Base-by-base conservation (phyloP, 2,888 invertebrate species). In the Herminia tarsipennalis region DNA sequence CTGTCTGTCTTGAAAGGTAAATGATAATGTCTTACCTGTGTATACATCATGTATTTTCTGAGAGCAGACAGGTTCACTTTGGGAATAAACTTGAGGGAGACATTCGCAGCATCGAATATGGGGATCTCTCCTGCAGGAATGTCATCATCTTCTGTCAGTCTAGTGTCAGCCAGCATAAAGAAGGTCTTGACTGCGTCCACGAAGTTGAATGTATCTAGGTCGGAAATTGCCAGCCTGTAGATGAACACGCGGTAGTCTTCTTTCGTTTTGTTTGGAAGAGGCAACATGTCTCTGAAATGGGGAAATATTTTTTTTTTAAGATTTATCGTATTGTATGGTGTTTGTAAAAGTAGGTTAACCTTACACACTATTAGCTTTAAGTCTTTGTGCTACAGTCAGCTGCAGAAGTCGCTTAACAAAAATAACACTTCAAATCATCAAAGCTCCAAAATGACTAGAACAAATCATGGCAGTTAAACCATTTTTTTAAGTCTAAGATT, bases 141-240 rank as follows among this genome's bases (percentile, higher is more conserved):
- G 22, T 93, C 92, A 1, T 87, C 86, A 51, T 94, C 94, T 18
- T 90, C 91, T 10, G 94, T 93, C 57, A 95, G 90, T 49, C 95
- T 89, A 13, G 94, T 92, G 73, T 95, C 95, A 3, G 94, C 94
- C 30, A 95, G 81, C 93, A 95, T 94, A 79, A 95, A 95, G 88
- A 95, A 95, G 0, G 94, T 92, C 81, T 94, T 95, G 32, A 94
- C 88, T 1, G 93, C 92, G 59, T 94, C 94, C 24, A 93, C 88
- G 79, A 94, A 95, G 67, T 92, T 91, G 68, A 94, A 95, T 72
- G 94, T 74, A 30, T 95, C 94, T 20, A 94, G 81, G 67, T 95
- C 93, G 0, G 88, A 88, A 64, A 94, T 94, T 40, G 88, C 92
- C 17, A 95, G 77, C 2, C 94, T 92, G 74, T 94, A 95, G 35